Evolutionary conservation across 2,888 invertebrate genomes (phyloP).

Genomic region (Chelonus formosanus): DNA sequence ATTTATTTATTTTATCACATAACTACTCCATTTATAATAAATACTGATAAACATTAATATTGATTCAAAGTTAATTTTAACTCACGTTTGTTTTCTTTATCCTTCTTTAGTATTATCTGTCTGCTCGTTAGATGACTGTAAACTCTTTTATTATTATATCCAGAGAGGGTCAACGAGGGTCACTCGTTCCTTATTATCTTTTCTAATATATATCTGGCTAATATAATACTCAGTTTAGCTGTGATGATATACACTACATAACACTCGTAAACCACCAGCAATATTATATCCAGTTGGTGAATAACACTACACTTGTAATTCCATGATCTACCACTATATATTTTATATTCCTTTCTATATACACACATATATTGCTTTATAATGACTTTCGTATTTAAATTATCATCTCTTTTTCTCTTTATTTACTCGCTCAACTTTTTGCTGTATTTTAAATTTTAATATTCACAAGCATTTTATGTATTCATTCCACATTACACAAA

Average conservation of each 20-base stretch:
- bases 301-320: slow-evolving; percentile 32
- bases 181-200: slow-evolving; percentile 49
- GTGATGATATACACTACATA: slow-evolving; percentile 5
- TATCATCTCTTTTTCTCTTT: too few relatives aligned
- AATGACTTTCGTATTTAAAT: too few relatives aligned
- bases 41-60: background rate
- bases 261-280: slow-evolving; percentile 43
- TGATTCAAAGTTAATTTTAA: slow-evolving; percentile 20
- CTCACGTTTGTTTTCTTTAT: slow-evolving; percentile 36
- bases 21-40: background rate
- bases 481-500: too few relatives aligned
- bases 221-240: slow-evolving; percentile 25
- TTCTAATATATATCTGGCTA: slow-evolving; percentile 7
- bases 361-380: background rate
- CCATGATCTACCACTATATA: background rate
- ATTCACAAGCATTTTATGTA: too few relatives aligned
- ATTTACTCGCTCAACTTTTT: too few relatives aligned
- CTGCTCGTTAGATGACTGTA: slow-evolving; percentile 28
- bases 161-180: slow-evolving; percentile 46
- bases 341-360: slow-evolving; percentile 20
- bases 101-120: background rate
- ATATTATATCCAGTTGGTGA: slow-evolving; percentile 41
- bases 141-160: slow-evolving; percentile 36
- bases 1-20: slow-evolving; percentile 17
- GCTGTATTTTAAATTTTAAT: too few relatives aligned